Percentiles rank a stretch among this genome's conserved stretches.
phyloP scores from a whole-genome alignment of 2,113 vertebrate species.

The Zosterops lateralis region DNA sequence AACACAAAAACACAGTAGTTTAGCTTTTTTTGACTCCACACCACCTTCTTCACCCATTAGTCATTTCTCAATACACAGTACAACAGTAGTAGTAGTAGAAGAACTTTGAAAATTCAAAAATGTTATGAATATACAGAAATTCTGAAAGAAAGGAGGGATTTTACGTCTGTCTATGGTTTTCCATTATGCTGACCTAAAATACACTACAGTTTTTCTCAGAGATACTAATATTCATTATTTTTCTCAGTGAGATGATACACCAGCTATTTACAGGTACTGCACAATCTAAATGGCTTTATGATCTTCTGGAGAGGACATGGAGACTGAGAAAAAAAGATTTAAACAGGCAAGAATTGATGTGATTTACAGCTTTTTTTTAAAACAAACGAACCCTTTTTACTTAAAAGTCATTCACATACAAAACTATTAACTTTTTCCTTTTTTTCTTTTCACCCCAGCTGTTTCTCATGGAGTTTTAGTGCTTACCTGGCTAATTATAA shows the following conservation, averaged over 20 bases:
- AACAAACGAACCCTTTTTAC: neutral
- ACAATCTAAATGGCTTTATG: neutral
- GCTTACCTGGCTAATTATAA: neutral
- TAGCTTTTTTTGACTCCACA: neutral
- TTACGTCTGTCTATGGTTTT: neutral
- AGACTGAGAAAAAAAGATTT: neutral
- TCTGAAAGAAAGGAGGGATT: neutral
- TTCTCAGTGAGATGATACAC: neutral
- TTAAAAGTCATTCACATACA: neutral
- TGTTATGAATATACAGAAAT: neutral
- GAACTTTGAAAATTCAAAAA: neutral
- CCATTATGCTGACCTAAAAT: neutral
- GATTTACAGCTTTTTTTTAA: neutral
- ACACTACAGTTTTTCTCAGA: neutral
- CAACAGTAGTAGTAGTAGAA: neutral
- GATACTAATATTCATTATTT: neutral
- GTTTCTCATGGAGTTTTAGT: neutral
- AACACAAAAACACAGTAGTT: neutral
- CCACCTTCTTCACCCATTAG: neutral
- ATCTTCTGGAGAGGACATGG: neutral
- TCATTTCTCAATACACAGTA: neutral
- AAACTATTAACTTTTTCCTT: fast-evolving
- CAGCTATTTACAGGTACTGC: neutral
- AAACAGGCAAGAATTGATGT: neutral
- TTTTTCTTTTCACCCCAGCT: neutral